Base-by-base conservation (phyloP, 2,797 vertebrate species). In the Sparus aurata region DNA sequence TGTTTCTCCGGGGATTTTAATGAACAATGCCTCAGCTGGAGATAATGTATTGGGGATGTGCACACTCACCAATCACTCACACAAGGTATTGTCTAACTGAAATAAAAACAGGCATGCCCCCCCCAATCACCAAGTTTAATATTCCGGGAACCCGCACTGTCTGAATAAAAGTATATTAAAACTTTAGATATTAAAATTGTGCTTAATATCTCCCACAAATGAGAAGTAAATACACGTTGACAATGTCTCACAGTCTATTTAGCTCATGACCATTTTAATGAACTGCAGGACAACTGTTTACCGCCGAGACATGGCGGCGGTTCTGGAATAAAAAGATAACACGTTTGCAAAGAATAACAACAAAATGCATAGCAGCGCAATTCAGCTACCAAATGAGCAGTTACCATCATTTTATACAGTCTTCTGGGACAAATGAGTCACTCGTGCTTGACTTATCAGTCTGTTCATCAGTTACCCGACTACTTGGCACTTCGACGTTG, bases 271-370 rank as follows among this genome's bases (percentile, higher is more conserved):
- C 61, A 38, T 87, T 86, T 74, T 84, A 88, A 90, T 85, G 80
- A 85, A 77, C 78, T 85, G 82, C 69, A 53, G 69, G 73, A 81
- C 79, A 82, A 87, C 69, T 77, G 81, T 88, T 87, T 84, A 85
- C 79, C 80, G 87, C 80, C 43, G 20, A 23, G 38, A 77, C 69
- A 75, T 52, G 58, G 80, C 53, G 41, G 73, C 75, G 69, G 75
- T 78, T 85, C 88, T 91, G 86, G 69, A 91, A 84, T 81, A 77
- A 90, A 88, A 71, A 88, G 85, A 93, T 92, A 91, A 90, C 77
- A 73, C 69, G 73, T 82, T 82, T 65, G 60, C 73, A 80, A 75
- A 75, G 80, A 91, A 90, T 64, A 82, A 87, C 79, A 86, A 68
- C 75, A 86, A 75, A 89, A 87, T 83, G 75, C 84, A 80, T 50